Percentiles rank a stretch among this genome's conserved stretches.
These are phyloP conservation scores for Laticauda laticaudata DNA, from an alignment of 2,113 vertebrate species.

Conservation along the genomic window DNA sequence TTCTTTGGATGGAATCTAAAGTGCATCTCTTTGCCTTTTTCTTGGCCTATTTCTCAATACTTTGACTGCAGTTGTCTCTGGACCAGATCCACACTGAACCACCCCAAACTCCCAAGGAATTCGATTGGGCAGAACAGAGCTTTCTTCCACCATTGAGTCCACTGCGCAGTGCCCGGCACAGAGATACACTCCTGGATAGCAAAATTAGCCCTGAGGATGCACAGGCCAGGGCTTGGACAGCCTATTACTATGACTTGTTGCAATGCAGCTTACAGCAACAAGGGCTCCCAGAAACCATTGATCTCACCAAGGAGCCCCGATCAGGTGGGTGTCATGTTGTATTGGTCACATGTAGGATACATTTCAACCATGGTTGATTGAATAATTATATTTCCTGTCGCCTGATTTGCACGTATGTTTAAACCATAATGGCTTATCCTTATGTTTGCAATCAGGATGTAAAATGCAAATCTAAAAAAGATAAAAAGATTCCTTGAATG, in stretches of 20 bases:
- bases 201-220: constrained; percentile 51
- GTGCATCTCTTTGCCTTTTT: background rate
- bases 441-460: background rate
- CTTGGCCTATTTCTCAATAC: background rate
- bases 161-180: constrained; percentile 51
- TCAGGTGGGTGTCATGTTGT: constrained; percentile 44
- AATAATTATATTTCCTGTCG: background rate
- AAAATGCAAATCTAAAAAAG: background rate
- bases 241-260: constrained; percentile 59
- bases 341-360: background rate
- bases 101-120: constrained; percentile 49
- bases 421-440: background rate
- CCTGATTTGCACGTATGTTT: background rate
- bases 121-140: constrained; percentile 42
- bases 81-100: constrained; percentile 44
- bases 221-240: constrained; percentile 54
- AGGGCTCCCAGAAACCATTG: constrained; percentile 64
- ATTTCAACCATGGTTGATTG: background rate
- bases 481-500: background rate
- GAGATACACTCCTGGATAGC: constrained; percentile 57
- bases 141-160: constrained; percentile 34
- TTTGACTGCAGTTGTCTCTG: constrained; percentile 51
- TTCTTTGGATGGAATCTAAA: background rate
- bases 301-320: constrained; percentile 59
- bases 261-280: constrained; percentile 66